A percentile compares a stretch with the other conserved stretches of the same genome.
Conservation (phyloP, 1,140 invertebrate genomes). For the Oreohelix idahoensis region DNA sequence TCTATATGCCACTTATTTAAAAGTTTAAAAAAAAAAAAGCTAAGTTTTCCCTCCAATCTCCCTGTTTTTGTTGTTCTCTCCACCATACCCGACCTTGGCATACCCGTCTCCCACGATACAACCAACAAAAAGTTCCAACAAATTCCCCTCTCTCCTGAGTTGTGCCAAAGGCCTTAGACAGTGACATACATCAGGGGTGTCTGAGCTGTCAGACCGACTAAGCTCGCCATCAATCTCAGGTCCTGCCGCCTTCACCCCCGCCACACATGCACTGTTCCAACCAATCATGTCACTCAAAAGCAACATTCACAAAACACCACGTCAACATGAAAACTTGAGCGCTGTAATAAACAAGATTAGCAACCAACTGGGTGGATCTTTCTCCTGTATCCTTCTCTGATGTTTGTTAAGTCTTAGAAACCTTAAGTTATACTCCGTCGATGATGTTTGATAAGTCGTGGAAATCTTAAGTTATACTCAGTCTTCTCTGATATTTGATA, state of each 20-base stretch:
- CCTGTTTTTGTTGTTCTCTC: neutral
- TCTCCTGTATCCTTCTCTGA: too few species aligned
- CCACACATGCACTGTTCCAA: neutral
- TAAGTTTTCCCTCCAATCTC: neutral
- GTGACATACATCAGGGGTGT: slow-evolving; percentile 17
- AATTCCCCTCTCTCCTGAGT: neutral
- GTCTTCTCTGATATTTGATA: too few species aligned
- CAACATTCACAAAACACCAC: too few species aligned
- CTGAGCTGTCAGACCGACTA: slow-evolving; percentile 4
- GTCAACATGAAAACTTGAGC: too few species aligned
- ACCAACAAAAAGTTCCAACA: neutral
- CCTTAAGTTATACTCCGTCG: too few species aligned
- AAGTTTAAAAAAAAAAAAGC: too few species aligned
- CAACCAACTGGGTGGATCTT: too few species aligned
- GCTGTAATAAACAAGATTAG: too few species aligned
- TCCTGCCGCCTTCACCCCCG: neutral
- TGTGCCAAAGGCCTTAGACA: slow-evolving; percentile 12
- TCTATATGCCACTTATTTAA: too few species aligned
- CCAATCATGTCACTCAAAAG: neutral
- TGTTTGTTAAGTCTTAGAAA: too few species aligned
- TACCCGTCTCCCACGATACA: neutral
- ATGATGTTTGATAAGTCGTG: too few species aligned
- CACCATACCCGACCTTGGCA: neutral
- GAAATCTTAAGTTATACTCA: too few species aligned
- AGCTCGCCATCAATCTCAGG: slow-evolving; percentile 3